These are phyloP conservation scores for Mirza zaza DNA, from an alignment of 2,113 vertebrate species.

Conservation along the genomic window DNA sequence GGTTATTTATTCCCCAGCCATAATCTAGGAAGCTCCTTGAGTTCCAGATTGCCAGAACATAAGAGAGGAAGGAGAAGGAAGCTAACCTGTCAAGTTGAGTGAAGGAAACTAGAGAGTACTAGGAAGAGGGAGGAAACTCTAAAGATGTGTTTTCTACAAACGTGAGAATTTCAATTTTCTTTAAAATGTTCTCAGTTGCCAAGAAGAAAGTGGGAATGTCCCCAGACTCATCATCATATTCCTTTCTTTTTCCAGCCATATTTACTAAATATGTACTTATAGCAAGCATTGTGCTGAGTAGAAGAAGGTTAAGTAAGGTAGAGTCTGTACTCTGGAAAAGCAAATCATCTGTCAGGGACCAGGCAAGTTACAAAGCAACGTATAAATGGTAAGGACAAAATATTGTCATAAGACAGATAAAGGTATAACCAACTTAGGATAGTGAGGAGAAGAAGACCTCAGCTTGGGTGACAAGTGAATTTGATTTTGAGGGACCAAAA, in stretches of 20 bases:
- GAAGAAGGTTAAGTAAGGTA: neutral
- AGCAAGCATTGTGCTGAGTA: neutral
- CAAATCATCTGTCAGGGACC: neutral
- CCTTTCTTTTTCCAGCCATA: neutral
- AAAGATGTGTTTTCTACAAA: neutral
- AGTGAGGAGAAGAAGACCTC: neutral
- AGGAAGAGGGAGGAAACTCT: too few species aligned
- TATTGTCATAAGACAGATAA: neutral
- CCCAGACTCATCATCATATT: neutral
- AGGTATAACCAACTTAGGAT: neutral
- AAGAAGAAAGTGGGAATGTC: neutral
- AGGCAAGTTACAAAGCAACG: neutral
- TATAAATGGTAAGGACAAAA: neutral
- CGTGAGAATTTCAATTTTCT: neutral
- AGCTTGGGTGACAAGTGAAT: neutral
- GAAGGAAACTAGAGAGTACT: neutral
- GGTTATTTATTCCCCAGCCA: neutral
- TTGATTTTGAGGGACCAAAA: conserved; percentile 21
- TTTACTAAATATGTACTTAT: neutral
- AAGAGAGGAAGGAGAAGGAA: neutral
- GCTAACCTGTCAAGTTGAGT: neutral
- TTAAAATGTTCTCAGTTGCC: neutral
- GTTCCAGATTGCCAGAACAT: neutral
- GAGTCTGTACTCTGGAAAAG: neutral
- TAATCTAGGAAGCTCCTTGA: neutral